phyloP scores from a whole-genome alignment of 2,797 vertebrate species.

The Geotrypetes seraphini region DNA sequence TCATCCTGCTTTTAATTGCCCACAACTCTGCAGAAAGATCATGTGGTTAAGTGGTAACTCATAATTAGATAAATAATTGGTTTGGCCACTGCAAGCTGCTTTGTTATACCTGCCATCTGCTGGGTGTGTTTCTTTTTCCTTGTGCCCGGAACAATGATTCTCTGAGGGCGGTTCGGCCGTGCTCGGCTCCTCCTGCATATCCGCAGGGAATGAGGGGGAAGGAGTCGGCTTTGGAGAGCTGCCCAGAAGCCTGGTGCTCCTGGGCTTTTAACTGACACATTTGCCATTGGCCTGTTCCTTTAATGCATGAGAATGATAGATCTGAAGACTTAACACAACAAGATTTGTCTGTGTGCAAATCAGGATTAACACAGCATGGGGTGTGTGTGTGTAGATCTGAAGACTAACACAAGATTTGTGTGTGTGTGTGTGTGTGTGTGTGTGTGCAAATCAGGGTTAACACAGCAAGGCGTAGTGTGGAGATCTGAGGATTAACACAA shows the following conservation, averaged over 20 bases:
- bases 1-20: constrained; percentile 81
- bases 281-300: constrained; percentile 19
- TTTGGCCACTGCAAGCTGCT: constrained; percentile 92
- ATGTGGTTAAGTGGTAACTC: constrained; percentile 90
- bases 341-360: too few species aligned
- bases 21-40: constrained; percentile 77
- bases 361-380: too few species aligned
- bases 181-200: constrained; percentile 17
- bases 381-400: too few species aligned
- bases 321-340: constrained; percentile 24
- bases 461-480: too few species aligned
- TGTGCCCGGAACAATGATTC: constrained; percentile 47
- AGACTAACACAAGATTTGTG: too few species aligned
- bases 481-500: too few species aligned
- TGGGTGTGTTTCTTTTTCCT: constrained; percentile 45
- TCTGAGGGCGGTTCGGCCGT: constrained; percentile 39
- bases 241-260: constrained; percentile 23
- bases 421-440: too few species aligned
- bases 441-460: too few species aligned
- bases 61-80: constrained; percentile 97
- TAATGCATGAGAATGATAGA: constrained; percentile 22
- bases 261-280: constrained; percentile 15
- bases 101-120: constrained; percentile 82
- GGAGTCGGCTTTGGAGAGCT: constrained; percentile 25
- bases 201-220: not conserved